phyloP scores from a whole-genome alignment of 2,888 invertebrate species.

The Heteropelma amictum region DNA sequence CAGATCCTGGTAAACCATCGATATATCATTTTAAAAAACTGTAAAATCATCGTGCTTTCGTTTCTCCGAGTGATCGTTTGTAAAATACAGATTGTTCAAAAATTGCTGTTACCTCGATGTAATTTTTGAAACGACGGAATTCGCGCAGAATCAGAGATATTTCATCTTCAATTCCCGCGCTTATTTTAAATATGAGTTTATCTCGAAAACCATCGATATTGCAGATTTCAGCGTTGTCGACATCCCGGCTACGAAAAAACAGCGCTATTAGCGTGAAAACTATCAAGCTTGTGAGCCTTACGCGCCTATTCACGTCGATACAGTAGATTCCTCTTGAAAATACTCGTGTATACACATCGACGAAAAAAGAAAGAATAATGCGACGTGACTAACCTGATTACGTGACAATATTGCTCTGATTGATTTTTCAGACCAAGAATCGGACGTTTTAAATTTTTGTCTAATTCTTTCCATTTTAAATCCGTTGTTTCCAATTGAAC shows the following conservation, averaged over 20 bases:
- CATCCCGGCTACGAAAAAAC: slow-evolving; percentile 62
- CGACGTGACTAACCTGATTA: slow-evolving; percentile 59
- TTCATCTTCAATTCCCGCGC: slow-evolving; percentile 67
- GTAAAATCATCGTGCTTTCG: background rate
- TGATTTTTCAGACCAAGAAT: slow-evolving; percentile 65
- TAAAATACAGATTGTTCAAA: background rate
- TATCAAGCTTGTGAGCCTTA: background rate
- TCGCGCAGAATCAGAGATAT: slow-evolving; percentile 57
- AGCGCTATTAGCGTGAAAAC: slow-evolving; percentile 45
- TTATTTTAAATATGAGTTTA: slow-evolving; percentile 68
- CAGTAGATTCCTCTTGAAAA: background rate
- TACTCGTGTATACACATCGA: too few relatives aligned
- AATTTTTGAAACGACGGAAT: slow-evolving; percentile 60
- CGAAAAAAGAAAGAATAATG: too few relatives aligned
- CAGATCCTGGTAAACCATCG: slow-evolving; percentile 61
- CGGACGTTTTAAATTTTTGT: slow-evolving; percentile 40
- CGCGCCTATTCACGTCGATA: slow-evolving; percentile 1
- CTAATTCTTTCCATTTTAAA: slow-evolving; percentile 61
- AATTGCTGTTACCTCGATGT: slow-evolving; percentile 63
- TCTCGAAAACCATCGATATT: slow-evolving; percentile 60
- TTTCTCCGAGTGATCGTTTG: background rate
- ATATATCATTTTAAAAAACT: slow-evolving; percentile 1
- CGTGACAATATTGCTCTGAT: slow-evolving; percentile 66
- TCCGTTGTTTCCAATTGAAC: slow-evolving; percentile 60
- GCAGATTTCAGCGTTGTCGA: slow-evolving; percentile 65